These are phyloP conservation scores for Gulo gulo DNA, from an alignment of 2,113 vertebrate species.

Conservation along the genomic window DNA sequence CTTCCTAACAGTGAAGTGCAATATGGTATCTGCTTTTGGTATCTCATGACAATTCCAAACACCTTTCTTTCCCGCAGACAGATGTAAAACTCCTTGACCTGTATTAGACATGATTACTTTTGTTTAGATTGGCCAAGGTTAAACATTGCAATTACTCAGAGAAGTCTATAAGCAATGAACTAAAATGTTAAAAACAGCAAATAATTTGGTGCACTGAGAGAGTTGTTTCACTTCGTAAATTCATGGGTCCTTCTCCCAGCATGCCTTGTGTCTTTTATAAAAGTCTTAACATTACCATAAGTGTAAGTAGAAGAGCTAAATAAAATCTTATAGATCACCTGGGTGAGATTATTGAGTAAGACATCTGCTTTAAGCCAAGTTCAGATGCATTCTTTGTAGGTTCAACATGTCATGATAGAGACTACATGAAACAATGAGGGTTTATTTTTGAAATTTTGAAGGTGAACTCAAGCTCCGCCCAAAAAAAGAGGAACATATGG, in stretches of 20 bases:
- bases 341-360: conserved; percentile 41
- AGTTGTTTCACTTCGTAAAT: conserved; percentile 43
- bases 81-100: neutral
- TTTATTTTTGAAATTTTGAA: neutral
- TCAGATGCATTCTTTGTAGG: neutral
- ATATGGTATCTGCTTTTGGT: neutral
- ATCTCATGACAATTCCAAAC: neutral
- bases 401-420: rapidly evolving
- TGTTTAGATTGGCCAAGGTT: neutral
- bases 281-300: conserved; percentile 58
- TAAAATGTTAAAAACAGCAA: conserved; percentile 34
- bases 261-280: conserved; percentile 51
- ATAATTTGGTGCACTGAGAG: neutral
- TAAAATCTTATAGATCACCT: conserved; percentile 45
- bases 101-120: neutral
- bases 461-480: neutral
- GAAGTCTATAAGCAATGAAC: conserved; percentile 7
- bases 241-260: conserved; percentile 36
- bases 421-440: neutral
- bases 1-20: neutral
- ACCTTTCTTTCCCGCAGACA: neutral
- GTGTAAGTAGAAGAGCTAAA: conserved; percentile 51
- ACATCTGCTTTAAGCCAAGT: conserved; percentile 55
- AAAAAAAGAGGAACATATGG: rapidly evolving
- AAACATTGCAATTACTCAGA: neutral